Base-by-base conservation (phyloP, 2,888 invertebrate genomes). In the Criorhina ranunculi region DNA sequence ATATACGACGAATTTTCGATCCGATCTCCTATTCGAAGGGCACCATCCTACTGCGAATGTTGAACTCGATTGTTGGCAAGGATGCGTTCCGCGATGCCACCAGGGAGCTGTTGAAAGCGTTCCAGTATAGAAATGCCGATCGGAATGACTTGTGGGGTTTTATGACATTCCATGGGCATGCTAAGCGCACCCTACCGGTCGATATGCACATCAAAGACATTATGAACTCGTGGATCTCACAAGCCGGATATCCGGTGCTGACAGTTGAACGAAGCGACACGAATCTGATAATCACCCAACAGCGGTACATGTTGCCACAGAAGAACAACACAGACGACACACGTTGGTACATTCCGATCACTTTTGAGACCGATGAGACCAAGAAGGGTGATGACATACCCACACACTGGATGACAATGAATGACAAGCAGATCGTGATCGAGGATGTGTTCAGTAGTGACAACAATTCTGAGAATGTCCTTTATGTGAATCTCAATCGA, bases 21-120 rank as follows among this genome's bases (percentile, higher is more conserved):
- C 92, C 93, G 6, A 95, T 96, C 67, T 94, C 95, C n/a, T 96
- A 96, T 89, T 93, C 93, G 24, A 96, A 96, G 92, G 94, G 96
- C 42, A 94, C 95, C 0, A 94, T 95, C 5, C 91, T 96, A 2
- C 93, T 96, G 77, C 92, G 95, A 83, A 96, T 96, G 96, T 93
- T 96, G 92, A 93, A 94, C 87, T 93, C 94, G 85, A 94, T 95
- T 88, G 92, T 96, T 9, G 95, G 95, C 0, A 94, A 94, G 87
- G 91, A 92, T 24, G 93, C 93, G 0, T 94, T 95, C 89, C 92
- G 92, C 64, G 88, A 90, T 9, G 94, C 94, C 5, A 89, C 94
- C 0, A 92, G 91, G 31, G 92, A 93, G 80, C 93, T 93, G 87
- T 89, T 95, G 35, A 91, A 92, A 19, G 90, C 90, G 7, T 93